Conservation (phyloP, 2,888 invertebrate species). For the Leptinotarsa juncta region DNA sequence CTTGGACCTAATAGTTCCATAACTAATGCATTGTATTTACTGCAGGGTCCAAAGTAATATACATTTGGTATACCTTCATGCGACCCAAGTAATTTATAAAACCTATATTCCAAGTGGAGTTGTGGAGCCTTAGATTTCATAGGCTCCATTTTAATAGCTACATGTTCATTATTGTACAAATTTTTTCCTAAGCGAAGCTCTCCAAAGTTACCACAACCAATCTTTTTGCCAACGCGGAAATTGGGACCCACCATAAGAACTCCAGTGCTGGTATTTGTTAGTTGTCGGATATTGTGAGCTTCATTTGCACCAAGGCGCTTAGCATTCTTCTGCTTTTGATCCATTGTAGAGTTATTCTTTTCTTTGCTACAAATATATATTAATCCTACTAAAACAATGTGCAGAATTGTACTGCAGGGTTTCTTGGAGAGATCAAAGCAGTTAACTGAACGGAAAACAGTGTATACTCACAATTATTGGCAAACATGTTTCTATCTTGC, state of each 20-base stretch:
- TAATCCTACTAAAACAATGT: slow-evolving; percentile 41
- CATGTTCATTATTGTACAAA: slow-evolving; percentile 99
- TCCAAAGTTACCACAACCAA: slow-evolving; percentile 99
- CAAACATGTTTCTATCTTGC: slow-evolving; percentile 65
- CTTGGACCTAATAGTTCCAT: slow-evolving; percentile 99
- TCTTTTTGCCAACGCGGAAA: slow-evolving; percentile 99
- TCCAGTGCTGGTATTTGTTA: slow-evolving; percentile 80
- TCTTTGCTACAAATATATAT: slow-evolving; percentile 39
- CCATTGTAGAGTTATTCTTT: slow-evolving; percentile 37
- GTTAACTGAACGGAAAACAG: slow-evolving; percentile 33
- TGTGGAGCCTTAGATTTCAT: slow-evolving; percentile 99
- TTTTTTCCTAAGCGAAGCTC: slow-evolving; percentile 99
- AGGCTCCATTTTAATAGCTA: slow-evolving; percentile 99
- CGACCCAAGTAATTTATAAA: slow-evolving; percentile 99
- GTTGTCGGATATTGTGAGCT: slow-evolving; percentile 85
- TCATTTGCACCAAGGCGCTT: slow-evolving; percentile 67
- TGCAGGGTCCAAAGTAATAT: slow-evolving; percentile 99
- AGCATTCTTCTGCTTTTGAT: slow-evolving; percentile 39
- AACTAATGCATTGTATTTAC: slow-evolving; percentile 99
- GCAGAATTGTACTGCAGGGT: slow-evolving; percentile 27
- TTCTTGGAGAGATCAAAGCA: slow-evolving; percentile 33
- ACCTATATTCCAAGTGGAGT: slow-evolving; percentile 99
- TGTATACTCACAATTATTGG: slow-evolving; percentile 63
- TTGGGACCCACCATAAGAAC: slow-evolving; percentile 99
- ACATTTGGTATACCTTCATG: slow-evolving; percentile 99